Evolutionary conservation across 2,113 vertebrate species (phyloP).

Genomic region (Callocephalon fimbriatum): DNA sequence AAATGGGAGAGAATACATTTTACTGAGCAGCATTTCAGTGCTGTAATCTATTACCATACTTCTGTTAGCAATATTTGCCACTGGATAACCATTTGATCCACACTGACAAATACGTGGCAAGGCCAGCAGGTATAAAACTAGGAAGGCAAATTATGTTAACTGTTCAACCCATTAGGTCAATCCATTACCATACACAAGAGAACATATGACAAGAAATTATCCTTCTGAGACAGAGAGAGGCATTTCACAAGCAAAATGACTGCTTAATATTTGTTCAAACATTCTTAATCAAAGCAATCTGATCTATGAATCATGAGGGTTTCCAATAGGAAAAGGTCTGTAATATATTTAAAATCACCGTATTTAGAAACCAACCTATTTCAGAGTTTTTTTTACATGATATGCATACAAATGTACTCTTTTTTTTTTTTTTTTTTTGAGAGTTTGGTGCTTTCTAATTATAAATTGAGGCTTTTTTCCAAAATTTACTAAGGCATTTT

Average conservation of each 20-base stretch:
- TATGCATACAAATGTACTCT: background rate
- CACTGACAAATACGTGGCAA: fast-evolving
- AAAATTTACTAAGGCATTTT: background rate
- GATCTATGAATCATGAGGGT: background rate
- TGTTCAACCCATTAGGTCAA: background rate
- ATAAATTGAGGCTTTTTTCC: fast-evolving
- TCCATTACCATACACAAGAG: background rate
- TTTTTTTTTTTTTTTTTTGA: background rate
- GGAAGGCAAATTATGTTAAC: background rate
- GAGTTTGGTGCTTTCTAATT: background rate
- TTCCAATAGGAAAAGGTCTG: background rate
- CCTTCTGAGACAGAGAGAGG: background rate
- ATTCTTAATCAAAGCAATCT: background rate
- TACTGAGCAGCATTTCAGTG: background rate
- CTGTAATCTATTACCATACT: background rate
- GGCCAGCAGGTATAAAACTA: background rate
- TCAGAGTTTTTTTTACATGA: fast-evolving
- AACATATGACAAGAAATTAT: background rate
- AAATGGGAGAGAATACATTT: background rate
- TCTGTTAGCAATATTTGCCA: background rate
- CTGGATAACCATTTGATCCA: background rate
- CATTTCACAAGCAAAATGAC: background rate
- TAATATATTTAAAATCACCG: background rate
- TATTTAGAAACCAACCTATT: background rate
- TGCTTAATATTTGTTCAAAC: background rate